Evolutionary conservation across 2,888 invertebrate genomes (phyloP).

Genomic region (Pyrrhosoma nymphula): DNA sequence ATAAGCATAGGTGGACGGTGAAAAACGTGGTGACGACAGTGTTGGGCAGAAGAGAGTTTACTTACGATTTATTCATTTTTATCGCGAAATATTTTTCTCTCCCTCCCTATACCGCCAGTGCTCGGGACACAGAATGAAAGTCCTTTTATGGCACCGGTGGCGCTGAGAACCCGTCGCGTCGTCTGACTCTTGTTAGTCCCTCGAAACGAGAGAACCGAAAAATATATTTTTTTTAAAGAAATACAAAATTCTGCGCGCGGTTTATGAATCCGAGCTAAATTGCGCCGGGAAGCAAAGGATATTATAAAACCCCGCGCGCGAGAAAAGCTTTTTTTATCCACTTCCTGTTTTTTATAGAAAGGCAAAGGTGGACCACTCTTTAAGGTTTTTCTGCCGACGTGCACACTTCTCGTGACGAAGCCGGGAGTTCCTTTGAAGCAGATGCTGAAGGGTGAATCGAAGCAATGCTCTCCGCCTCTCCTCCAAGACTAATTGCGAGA

Average conservation of each 20-base stretch:
- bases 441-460: neutral
- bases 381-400: neutral
- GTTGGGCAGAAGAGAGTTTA: neutral
- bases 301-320: neutral
- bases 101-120: too few relatives aligned
- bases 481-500: neutral
- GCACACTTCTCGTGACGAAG: neutral
- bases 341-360: neutral
- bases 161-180: neutral
- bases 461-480: neutral
- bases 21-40: neutral
- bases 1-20: neutral
- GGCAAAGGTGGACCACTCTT: neutral
- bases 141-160: slow-evolving; percentile 19
- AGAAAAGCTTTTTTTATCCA: neutral
- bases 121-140: neutral
- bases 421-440: neutral
- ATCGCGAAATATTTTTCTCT: neutral
- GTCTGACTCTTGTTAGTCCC: neutral
- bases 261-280: slow-evolving; percentile 19
- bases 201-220: neutral
- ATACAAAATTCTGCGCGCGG: neutral
- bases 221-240: neutral
- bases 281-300: slow-evolving; percentile 8
- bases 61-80: slow-evolving; percentile 59